Conservation (phyloP, 2,797 vertebrate species). For the Cheirogaleus major region DNA sequence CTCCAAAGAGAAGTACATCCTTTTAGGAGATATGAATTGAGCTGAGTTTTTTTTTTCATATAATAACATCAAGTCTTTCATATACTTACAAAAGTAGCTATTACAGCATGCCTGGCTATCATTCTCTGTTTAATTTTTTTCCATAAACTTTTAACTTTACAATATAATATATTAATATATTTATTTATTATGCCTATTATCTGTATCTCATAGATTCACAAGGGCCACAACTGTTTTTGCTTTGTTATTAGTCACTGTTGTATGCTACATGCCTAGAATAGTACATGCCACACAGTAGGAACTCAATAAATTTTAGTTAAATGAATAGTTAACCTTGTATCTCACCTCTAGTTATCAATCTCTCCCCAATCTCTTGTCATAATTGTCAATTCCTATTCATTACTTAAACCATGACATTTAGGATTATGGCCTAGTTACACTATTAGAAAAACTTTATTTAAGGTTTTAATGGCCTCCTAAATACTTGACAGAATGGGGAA, state of each 20-base stretch:
- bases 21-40: neutral
- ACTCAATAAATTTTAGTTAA: neutral
- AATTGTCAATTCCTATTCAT: neutral
- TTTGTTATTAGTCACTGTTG: neutral
- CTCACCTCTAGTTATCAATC: neutral
- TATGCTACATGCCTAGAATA: neutral
- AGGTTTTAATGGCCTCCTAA: neutral
- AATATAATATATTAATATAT: neutral
- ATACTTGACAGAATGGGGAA: neutral
- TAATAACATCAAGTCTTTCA: neutral
- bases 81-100: neutral
- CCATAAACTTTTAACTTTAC: neutral
- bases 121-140: neutral
- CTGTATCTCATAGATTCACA: neutral
- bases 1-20: neutral
- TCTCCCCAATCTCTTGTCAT: neutral
- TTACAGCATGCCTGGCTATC: neutral
- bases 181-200: neutral
- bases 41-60: neutral
- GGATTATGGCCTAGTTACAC: neutral
- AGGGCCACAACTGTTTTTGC: neutral
- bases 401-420: neutral
- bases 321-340: neutral
- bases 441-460: neutral
- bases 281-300: neutral